These are phyloP conservation scores for Heliconius aoede DNA, from an alignment of 2,888 invertebrate species.

Conservation along the genomic window DNA sequence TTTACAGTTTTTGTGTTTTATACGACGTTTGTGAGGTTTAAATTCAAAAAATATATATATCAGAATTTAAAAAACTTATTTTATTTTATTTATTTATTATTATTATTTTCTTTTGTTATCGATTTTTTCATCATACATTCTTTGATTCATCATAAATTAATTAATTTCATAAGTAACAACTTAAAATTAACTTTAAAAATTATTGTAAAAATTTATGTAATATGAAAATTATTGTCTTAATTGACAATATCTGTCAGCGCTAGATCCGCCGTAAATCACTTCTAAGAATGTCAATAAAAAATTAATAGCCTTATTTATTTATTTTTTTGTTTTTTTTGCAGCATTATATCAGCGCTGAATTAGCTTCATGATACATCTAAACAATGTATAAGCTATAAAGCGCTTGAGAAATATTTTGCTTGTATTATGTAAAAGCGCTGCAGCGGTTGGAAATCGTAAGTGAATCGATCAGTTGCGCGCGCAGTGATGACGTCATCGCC, in stretches of 20 bases:
- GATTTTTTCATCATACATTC: too few species aligned
- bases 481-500: slow-evolving; percentile 76
- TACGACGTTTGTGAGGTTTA: too few species aligned
- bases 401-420: slow-evolving; percentile 1
- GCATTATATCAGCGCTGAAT: slow-evolving; percentile 16
- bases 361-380: slow-evolving; percentile 3
- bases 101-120: too few species aligned
- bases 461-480: slow-evolving; percentile 80
- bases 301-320: slow-evolving; percentile 57
- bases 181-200: background rate
- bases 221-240: slow-evolving; percentile 2
- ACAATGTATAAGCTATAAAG: background rate
- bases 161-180: too few species aligned
- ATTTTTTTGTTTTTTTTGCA: slow-evolving; percentile 25
- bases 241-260: background rate
- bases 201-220: background rate
- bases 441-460: slow-evolving; percentile 64
- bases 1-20: too few species aligned
- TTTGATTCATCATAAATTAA: too few species aligned
- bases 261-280: background rate
- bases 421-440: slow-evolving; percentile 53
- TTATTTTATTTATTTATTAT: too few species aligned
- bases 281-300: slow-evolving; percentile 52
- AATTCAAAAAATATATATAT: too few species aligned
- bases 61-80: too few species aligned